These are phyloP conservation scores for Tragelaphus strepsiceros DNA, from an alignment of 2,113 vertebrate genomes.

Conservation along the genomic window DNA sequence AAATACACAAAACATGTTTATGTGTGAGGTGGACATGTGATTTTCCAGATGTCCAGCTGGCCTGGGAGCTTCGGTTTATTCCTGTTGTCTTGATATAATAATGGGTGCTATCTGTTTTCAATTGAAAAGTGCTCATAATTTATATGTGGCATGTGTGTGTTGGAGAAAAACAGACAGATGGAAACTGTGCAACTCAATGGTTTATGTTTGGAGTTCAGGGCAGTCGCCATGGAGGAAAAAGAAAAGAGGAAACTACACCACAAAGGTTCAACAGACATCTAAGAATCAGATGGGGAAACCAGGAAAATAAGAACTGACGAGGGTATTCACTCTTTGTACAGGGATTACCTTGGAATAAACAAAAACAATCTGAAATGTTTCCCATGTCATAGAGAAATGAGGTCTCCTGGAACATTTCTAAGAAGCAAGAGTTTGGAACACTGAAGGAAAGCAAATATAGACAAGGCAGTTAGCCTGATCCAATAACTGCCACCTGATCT, in stretches of 20 bases:
- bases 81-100: no score
- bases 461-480: no score
- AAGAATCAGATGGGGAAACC: not conserved
- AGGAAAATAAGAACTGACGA: fast-evolving
- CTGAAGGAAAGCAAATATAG: not conserved
- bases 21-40: not conserved
- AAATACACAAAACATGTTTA: not conserved
- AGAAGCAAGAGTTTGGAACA: not conserved
- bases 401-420: not conserved
- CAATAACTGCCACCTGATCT: fast-evolving
- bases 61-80: no score
- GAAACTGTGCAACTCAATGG: not conserved
- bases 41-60: not conserved
- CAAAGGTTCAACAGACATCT: not conserved
- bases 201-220: not conserved
- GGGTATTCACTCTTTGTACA: fast-evolving
- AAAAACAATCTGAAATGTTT: not conserved
- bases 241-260: not conserved
- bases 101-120: not conserved
- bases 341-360: not conserved
- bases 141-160: not conserved
- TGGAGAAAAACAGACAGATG: not conserved
- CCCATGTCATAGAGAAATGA: not conserved
- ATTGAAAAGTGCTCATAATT: not conserved
- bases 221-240: not conserved